A percentile compares a stretch with the other conserved stretches of the same genome.
These are phyloP conservation scores for Nasonovia ribisnigri DNA, from an alignment of 2,888 invertebrate species.

Conservation along the genomic window DNA sequence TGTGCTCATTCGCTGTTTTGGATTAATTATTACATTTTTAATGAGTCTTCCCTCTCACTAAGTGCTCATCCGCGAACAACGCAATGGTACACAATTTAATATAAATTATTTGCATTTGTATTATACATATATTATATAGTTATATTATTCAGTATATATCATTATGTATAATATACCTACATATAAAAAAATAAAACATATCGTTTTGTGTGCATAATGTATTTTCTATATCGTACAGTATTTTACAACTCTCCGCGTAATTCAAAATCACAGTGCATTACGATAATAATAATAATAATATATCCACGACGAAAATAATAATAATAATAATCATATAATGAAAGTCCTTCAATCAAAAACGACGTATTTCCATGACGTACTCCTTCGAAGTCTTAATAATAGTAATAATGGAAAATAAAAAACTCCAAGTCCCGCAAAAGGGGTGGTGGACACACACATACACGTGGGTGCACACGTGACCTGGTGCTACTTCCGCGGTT, in stretches of 20 bases:
- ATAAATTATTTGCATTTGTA: slow-evolving; percentile 10
- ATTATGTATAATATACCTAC: neutral
- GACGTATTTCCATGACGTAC: neutral
- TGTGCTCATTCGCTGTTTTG: slow-evolving; percentile 43
- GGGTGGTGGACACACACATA: slow-evolving; percentile 16
- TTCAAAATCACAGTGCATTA: neutral
- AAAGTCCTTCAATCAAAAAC: slow-evolving; percentile 17
- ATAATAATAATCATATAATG: neutral
- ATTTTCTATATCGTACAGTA: neutral
- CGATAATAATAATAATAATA: neutral
- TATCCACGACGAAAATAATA: neutral
- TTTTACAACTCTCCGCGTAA: neutral
- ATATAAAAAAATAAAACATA: slow-evolving; percentile 17
- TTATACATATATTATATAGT: neutral
- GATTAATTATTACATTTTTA: slow-evolving; percentile 63
- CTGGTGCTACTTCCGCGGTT: slow-evolving; percentile 59
- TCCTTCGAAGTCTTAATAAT: neutral
- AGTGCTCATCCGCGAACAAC: slow-evolving; percentile 50
- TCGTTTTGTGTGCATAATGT: neutral
- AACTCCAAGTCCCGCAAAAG: neutral
- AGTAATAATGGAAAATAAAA: slow-evolving; percentile 17
- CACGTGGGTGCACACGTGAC: slow-evolving; percentile 53
- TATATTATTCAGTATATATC: neutral
- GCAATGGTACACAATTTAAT: slow-evolving; percentile 5
- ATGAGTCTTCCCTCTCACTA: slow-evolving; percentile 52